Evolutionary conservation across 2,113 vertebrate genomes (phyloP), one percentile per base, ranked within the genome.

Genomic region (Halichoeres trimaculatus): DNA sequence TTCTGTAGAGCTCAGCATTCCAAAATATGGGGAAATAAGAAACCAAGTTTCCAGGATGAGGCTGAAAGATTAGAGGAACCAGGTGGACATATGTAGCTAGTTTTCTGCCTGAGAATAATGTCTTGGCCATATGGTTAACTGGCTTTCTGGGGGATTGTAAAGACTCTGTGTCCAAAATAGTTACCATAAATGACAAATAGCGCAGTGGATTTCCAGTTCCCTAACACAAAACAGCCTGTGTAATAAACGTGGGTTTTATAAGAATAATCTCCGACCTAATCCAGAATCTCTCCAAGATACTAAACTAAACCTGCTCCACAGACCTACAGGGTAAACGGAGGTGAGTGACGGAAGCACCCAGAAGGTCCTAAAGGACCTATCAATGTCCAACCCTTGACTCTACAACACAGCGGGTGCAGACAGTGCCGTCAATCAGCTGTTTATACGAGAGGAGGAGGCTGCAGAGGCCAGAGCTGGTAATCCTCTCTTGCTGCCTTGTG

Each of bases 401-500:
- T 80, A 67, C 23, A 47, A 47, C 53, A 41, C 41, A 30, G 23
- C 38, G 47, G 16, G 13, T 58, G 74, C 70, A 74, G 74, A 81
- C 79, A 52, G 62, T 11, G 52, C 45, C 65, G 51, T 70, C 59
- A 41, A 59, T 35, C 50, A 55, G 19, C 58, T 55, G 59, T 53
- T 63, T 57, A 59, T 65, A 66, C 22, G 55, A 72, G 53, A 54
- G 61, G 77, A 82, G 59, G 75, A 76, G 69, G 75, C 74, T 51
- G 17, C 60, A 57, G 36, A 48, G 58, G 57, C 69, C 62, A 72
- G 72, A 64, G 90, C 84, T 87, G 85, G 75, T 93, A 96, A 96
- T 95, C 95, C 88, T 93, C 94, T 94, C 93, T 93, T 88, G 82
- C 83, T 94, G 91, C 93, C 93, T 94, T 93, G 91, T 95, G 94